These are phyloP conservation scores for Poecilus cupreus DNA, from an alignment of 2,888 invertebrate species.

Conservation along the genomic window DNA sequence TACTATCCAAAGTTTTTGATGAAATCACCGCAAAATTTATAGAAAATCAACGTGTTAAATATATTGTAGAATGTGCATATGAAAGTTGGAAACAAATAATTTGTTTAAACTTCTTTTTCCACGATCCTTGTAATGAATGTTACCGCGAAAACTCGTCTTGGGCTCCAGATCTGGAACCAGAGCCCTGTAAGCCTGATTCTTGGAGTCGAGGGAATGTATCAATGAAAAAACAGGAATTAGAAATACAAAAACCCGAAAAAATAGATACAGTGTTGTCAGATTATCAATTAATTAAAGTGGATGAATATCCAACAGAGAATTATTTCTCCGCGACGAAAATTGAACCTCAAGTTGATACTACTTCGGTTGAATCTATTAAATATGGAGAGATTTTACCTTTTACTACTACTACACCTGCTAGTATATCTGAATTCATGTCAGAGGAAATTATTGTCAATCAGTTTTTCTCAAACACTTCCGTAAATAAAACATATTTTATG, in stretches of 20 bases:
- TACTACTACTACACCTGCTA: not conserved
- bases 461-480: too few species aligned
- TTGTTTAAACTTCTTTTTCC: constrained; percentile 73
- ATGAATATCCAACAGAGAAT: constrained; percentile 31
- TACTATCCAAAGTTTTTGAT: constrained; percentile 70
- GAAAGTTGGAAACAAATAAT: constrained; percentile 73
- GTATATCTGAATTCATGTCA: not conserved
- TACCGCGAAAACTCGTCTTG: constrained; percentile 72
- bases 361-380: too few species aligned
- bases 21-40: constrained; percentile 71
- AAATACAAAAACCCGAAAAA: not conserved
- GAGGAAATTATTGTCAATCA: too few species aligned
- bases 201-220: constrained; percentile 67
- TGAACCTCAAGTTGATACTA: too few species aligned
- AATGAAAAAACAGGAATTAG: not conserved
- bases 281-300: constrained; percentile 45
- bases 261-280: constrained; percentile 31
- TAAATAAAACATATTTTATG: too few species aligned
- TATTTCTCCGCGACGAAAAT: not conserved
- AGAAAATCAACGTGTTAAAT: constrained; percentile 70
- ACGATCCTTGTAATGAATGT: constrained; percentile 74
- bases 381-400: not conserved
- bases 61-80: constrained; percentile 72
- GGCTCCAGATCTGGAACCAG: constrained; percentile 71
- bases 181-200: constrained; percentile 72